phyloP scores from a whole-genome alignment of 2,113 vertebrate species.

The Coregonus clupeaformis region DNA sequence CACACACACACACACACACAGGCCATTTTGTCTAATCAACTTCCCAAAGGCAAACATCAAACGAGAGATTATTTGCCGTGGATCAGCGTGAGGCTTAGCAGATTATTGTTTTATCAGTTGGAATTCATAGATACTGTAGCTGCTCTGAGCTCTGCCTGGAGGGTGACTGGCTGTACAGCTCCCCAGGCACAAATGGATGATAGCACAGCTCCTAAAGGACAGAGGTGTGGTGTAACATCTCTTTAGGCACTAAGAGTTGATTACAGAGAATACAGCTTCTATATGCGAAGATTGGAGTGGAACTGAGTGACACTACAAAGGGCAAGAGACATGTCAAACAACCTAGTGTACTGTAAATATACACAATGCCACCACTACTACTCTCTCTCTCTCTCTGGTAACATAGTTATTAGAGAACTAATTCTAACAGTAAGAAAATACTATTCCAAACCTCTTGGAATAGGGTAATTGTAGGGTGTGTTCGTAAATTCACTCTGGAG shows the following conservation, averaged over 20 bases:
- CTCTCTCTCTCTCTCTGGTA: too few relatives aligned
- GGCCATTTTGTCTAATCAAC: conserved; percentile 66
- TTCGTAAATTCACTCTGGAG: too few relatives aligned
- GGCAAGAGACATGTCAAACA: neutral
- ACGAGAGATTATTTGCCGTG: conserved; percentile 48
- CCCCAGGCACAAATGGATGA: conserved; percentile 40
- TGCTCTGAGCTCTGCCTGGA: conserved; percentile 33
- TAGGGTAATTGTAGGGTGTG: too few relatives aligned
- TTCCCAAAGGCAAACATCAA: conserved; percentile 65
- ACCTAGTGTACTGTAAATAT: neutral
- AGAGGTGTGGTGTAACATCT: conserved; percentile 11
- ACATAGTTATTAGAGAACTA: too few relatives aligned
- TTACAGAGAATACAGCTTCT: conserved; percentile 16
- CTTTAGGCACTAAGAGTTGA: conserved; percentile 38
- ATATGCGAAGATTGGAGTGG: conserved; percentile 19
- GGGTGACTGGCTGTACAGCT: conserved; percentile 30
- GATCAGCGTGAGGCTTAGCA: conserved; percentile 57
- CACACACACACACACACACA: conserved; percentile 29
- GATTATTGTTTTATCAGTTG: conserved; percentile 74
- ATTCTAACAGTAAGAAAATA: too few relatives aligned
- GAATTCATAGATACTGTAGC: conserved; percentile 62
- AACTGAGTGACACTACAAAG: conserved; percentile 7
- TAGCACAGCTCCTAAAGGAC: conserved; percentile 4
- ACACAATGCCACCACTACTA: too few relatives aligned
- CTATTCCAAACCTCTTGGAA: too few relatives aligned